Percentiles rank a stretch among this genome's conserved stretches.
phyloP scores from a whole-genome alignment of 1,140 invertebrate genomes.

The Aphis gossypii region DNA sequence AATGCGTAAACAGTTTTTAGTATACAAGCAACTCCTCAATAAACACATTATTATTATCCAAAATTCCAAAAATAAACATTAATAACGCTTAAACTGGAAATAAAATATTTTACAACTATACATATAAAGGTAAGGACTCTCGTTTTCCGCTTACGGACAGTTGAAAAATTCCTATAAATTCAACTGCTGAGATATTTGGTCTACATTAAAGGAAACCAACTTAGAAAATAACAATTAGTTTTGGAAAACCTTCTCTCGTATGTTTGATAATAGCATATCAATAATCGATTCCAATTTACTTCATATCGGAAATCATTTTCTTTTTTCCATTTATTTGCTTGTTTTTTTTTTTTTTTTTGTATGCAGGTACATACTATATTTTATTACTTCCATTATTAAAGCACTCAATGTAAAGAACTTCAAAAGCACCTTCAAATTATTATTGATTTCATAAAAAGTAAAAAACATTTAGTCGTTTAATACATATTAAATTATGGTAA shows the following conservation, averaged over 20 bases:
- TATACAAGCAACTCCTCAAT: neutral
- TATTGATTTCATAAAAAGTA: neutral
- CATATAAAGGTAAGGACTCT: neutral
- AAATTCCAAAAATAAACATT: neutral
- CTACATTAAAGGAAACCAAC: neutral
- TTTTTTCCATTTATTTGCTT: neutral
- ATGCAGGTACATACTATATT: too few species aligned
- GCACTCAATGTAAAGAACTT: neutral
- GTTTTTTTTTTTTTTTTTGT: too few species aligned
- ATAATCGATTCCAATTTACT: neutral
- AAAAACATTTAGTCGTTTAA: neutral
- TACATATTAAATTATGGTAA: neutral
- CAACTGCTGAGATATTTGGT: neutral
- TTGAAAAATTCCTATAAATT: neutral
- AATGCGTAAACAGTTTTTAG: neutral
- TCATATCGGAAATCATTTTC: neutral
- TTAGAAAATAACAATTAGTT: neutral
- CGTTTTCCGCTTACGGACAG: neutral
- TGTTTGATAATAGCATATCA: neutral
- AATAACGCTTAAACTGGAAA: neutral
- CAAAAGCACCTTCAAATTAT: neutral
- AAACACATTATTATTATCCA: slow-evolving; percentile 13
- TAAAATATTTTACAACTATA: neutral
- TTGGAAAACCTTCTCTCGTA: neutral
- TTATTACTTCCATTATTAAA: too few species aligned